These are phyloP conservation scores for Drosophila rellima DNA, from an alignment of 2,888 invertebrate genomes.

Conservation along the genomic window DNA sequence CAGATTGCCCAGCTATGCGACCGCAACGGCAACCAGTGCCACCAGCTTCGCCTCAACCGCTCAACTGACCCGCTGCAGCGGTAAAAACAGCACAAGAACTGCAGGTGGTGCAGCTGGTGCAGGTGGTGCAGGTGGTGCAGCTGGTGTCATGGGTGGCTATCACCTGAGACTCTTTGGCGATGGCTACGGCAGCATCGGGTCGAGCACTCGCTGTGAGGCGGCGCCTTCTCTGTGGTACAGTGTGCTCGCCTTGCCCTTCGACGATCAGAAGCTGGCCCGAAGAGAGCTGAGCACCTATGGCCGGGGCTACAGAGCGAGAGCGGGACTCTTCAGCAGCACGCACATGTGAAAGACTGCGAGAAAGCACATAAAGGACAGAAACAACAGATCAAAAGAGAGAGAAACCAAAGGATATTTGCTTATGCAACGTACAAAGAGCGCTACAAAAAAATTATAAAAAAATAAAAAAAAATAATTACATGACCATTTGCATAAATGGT, in stretches of 20 bases:
- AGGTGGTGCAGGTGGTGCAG: conserved; percentile 4
- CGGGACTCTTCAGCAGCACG: conserved; percentile 96
- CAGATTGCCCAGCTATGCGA: conserved; percentile 69
- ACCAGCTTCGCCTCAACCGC: conserved; percentile 76
- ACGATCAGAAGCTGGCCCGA: conserved; percentile 96
- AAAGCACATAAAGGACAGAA: not conserved
- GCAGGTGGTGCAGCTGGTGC: conserved; percentile 2
- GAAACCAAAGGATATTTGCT: not conserved
- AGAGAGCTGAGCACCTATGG: conserved; percentile 89
- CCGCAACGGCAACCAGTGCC: conserved; percentile 75
- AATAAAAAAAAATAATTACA: not conserved
- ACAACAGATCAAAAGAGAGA: not conserved
- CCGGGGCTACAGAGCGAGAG: conserved; percentile 89
- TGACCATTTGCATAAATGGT: not conserved
- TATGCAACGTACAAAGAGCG: not conserved
- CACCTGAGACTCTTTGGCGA: conserved; percentile 55
- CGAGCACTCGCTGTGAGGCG: conserved; percentile 75
- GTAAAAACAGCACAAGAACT: conserved; percentile 17
- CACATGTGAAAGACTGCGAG: conserved; percentile 52
- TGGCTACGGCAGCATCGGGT: conserved; percentile 66
- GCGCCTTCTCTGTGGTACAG: conserved; percentile 95
- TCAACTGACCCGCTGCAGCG: conserved; percentile 60
- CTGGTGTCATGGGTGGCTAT: conserved; percentile 31
- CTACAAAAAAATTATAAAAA: not conserved
- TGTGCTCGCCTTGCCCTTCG: conserved; percentile 95